phyloP scores from a whole-genome alignment of 2,797 vertebrate genomes.

The Cryptoprocta ferox region DNA sequence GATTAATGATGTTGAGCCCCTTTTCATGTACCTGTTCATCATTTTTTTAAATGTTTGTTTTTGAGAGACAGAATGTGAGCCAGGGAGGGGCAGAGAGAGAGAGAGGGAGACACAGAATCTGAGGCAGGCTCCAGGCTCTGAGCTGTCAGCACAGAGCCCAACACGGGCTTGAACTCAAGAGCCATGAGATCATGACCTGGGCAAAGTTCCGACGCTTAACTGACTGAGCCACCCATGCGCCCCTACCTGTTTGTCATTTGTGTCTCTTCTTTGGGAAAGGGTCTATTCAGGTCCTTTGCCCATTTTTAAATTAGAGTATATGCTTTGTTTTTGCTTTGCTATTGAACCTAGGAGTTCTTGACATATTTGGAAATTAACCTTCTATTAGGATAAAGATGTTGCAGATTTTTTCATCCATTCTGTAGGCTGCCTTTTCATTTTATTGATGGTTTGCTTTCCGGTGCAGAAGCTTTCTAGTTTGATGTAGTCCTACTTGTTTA shows the following conservation, averaged over 20 bases:
- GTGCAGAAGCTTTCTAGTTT: not conserved
- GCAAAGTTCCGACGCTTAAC: too few relatives aligned
- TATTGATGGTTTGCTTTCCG: not conserved
- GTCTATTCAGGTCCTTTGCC: not conserved
- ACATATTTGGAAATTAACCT: not conserved
- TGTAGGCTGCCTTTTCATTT: not conserved
- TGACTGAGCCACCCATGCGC: too few relatives aligned
- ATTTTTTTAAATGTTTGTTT: too few relatives aligned
- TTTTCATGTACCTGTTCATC: not conserved
- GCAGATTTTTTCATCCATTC: not conserved
- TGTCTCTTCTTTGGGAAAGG: not conserved
- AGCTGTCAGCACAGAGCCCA: too few relatives aligned
- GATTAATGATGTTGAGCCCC: not conserved
- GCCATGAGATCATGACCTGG: too few relatives aligned
- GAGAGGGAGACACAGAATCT: too few relatives aligned
- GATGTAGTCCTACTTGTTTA: not conserved
- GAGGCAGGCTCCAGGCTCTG: too few relatives aligned
- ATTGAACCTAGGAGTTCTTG: not conserved
- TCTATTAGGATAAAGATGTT: not conserved
- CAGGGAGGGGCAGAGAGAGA: too few relatives aligned
- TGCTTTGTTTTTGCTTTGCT: not conserved
- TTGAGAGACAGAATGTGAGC: too few relatives aligned
- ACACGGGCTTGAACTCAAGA: too few relatives aligned
- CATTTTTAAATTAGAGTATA: not conserved
- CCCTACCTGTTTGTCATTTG: not conserved